These are phyloP conservation scores for Pandemis corylana DNA, from an alignment of 2,888 invertebrate species.

Conservation along the genomic window DNA sequence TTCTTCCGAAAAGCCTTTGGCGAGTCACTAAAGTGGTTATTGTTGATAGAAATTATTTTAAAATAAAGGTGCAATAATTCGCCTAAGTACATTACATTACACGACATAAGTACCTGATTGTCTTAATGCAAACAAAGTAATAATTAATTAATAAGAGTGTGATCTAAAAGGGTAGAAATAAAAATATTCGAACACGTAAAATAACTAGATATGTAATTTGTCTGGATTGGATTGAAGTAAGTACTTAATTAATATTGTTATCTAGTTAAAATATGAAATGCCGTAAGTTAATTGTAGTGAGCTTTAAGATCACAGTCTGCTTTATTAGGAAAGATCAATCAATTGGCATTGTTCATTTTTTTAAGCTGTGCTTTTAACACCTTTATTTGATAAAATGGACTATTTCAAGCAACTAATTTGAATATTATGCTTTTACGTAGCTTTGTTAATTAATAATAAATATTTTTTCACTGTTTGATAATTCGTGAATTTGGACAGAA, in stretches of 20 bases:
- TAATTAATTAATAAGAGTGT: slow-evolving; percentile 12
- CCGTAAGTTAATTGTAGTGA: neutral
- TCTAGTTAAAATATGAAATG: neutral
- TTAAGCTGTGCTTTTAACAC: no score
- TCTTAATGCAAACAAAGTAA: slow-evolving; percentile 23
- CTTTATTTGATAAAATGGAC: no score
- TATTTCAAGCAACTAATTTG: no score
- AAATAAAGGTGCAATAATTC: slow-evolving; percentile 4
- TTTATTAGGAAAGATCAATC: neutral
- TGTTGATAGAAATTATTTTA: neutral
- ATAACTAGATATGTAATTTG: neutral
- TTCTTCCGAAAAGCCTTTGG: neutral
- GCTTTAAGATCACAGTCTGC: slow-evolving; percentile 21
- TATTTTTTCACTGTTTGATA: no score
- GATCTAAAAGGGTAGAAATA: slow-evolving; percentile 13
- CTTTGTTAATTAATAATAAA: no score
- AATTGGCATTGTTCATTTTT: no score
- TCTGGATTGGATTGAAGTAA: neutral
- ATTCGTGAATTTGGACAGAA: no score
- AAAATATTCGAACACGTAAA: neutral
- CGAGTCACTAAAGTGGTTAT: no score
- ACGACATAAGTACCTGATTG: neutral
- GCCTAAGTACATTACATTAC: neutral
- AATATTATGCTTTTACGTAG: no score
- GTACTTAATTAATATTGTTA: neutral